Evolutionary conservation across 2,888 invertebrate species (phyloP), one percentile per base, ranked within the genome.

Genomic region (Diabrotica balteata): DNA sequence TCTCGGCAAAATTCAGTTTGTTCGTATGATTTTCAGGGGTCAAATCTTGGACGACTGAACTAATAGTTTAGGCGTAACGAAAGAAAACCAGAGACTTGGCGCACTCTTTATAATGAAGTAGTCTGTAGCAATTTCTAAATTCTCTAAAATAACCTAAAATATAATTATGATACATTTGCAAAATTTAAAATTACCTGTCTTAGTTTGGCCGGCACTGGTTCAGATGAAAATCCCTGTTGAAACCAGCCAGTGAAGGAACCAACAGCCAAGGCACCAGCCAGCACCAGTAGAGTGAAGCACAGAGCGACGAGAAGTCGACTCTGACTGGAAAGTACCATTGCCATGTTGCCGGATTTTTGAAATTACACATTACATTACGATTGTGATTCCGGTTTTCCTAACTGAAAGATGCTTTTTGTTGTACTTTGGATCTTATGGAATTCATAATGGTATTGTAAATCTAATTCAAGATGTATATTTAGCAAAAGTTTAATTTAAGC

Each of bases 301-400:
- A 89, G 84, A 74, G 87, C 87, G 76, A 87, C 87, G 75, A 89
- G 86, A 77, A 89, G 80, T 72, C 87, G 83, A 86, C 87, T 85
- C 87, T 88, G 88, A 81, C 87, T 86, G 72, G 90, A 90, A 76
- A 90, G 86, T 79, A 90, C 89, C 88, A 90, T 89, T 74, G 90
- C 89, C 90, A 90, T 90, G 43, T 64, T 64, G 17, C 51, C 58
- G 45, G 45, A 4, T 32, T 32, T 32, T 32, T 32, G 3, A 4
- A 32, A 17, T 65, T 61, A 32, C 32, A 68, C 61, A 68, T 65
- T 57, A 62, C 61, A 57, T 52, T 58, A 64, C 64, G 8, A 52
- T 17, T 52, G 42, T 58, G 43, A 52, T 43, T 17, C 11, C 22
- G 44, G 44, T 58, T 46, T 45, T 55, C 32, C 43, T 63, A n/a